Evolutionary conservation across 1,140 invertebrate genomes (phyloP).

Genomic region (Melanaphis sacchari): DNA sequence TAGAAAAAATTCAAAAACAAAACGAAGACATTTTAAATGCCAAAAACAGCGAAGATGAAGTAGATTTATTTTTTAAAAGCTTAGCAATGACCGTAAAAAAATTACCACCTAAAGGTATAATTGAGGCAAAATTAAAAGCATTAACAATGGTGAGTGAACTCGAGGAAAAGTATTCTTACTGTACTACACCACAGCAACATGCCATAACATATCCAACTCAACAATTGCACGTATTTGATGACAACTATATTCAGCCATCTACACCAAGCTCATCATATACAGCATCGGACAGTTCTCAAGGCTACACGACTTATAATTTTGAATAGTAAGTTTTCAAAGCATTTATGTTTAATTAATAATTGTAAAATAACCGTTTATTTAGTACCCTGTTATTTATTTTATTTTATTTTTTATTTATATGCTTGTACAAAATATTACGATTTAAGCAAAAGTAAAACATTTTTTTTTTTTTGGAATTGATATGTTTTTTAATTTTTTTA

Average conservation of each 20-base stretch:
- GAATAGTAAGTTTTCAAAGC: too few relatives aligned
- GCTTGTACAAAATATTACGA: too few relatives aligned
- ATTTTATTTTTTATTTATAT: too few relatives aligned
- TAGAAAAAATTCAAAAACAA: neutral
- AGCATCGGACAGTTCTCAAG: neutral
- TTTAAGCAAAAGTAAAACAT: too few relatives aligned
- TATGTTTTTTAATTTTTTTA: too few relatives aligned
- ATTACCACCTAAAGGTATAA: neutral
- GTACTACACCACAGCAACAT: neutral
- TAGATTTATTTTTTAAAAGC: constrained; percentile 31
- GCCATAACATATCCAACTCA: too few relatives aligned
- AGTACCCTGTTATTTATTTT: too few relatives aligned
- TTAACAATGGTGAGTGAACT: constrained; percentile 13
- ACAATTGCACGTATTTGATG: constrained; percentile 16
- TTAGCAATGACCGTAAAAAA: neutral
- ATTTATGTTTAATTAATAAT: too few relatives aligned
- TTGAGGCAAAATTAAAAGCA: neutral
- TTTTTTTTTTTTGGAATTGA: too few relatives aligned
- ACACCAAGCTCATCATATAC: neutral
- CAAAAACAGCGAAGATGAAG: neutral
- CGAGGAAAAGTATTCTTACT: neutral
- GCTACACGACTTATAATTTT: too few relatives aligned
- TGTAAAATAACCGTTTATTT: too few relatives aligned
- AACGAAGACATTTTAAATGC: constrained; percentile 9
- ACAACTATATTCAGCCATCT: neutral